Conservation (phyloP, 1,140 invertebrate genomes). For the Drosophila kurseongensis region DNA sequence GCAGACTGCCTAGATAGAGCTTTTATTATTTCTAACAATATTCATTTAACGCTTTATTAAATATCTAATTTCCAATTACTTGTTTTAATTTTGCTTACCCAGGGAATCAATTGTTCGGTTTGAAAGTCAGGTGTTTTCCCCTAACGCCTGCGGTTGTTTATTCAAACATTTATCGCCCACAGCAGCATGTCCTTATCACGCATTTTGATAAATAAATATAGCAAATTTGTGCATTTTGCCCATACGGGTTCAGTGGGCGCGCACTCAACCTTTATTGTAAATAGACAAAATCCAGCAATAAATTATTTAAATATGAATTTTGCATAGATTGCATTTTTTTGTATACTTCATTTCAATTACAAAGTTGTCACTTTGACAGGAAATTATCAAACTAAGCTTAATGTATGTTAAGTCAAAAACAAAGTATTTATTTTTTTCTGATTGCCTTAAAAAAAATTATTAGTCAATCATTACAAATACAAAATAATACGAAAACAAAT, state of each 20-base stretch:
- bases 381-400: not conserved
- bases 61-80: too few relatives aligned
- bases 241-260: not conserved
- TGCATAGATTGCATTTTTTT: not conserved
- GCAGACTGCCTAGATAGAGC: too few relatives aligned
- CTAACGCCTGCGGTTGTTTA: conserved; percentile 17
- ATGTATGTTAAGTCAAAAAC: too few relatives aligned
- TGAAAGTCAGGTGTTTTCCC: not conserved
- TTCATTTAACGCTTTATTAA: too few relatives aligned
- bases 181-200: conserved; percentile 15
- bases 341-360: conserved; percentile 3
- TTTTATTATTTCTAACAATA: too few relatives aligned
- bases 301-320: conserved; percentile 30
- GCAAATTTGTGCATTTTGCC: conserved; percentile 23
- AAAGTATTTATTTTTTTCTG: too few relatives aligned
- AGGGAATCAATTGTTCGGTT: not conserved
- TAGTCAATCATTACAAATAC: too few relatives aligned
- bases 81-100: not conserved
- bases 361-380: not conserved
- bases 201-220: conserved; percentile 22
- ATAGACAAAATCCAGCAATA: conserved; percentile 7
- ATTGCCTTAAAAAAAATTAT: too few relatives aligned
- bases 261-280: not conserved
- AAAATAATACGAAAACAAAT: too few relatives aligned
- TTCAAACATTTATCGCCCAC: conserved; percentile 19